Evolutionary conservation across 2,888 invertebrate genomes (phyloP), one percentile per base, ranked within the genome.

Genomic region (Theretra japonica): DNA sequence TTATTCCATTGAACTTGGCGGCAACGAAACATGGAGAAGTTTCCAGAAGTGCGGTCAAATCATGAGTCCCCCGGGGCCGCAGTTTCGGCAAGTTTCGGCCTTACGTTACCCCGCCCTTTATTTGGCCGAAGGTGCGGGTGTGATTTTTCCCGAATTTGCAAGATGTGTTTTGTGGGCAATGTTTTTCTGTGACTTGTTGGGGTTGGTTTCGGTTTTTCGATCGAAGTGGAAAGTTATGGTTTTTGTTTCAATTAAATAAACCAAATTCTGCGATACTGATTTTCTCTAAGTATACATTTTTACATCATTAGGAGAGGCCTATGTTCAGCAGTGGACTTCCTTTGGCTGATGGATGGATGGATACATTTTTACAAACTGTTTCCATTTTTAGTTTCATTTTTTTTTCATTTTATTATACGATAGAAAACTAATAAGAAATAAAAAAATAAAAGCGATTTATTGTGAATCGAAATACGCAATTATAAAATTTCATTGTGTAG

Each of bases 1-100:
- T 85, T 88, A 85, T 85, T 81, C 76, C 74, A 78, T 75, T 75
- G 78, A 82, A 84, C 79, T 80, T 82, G 81, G 76, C 80, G 76
- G 80, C 82, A 83, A 77, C 81, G 80, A 84, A 88, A 87, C 87
- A 86, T 85, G 79, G 77, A 78, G 70, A 75, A 90, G 85, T 88
- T 90, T 83, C 84, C 82, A 82, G 84, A 86, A 88, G 88, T 85
- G 88, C 86, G 92, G 91, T 89, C 91, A 88, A 89, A 88, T 89
- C 87, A 91, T 91, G 81, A 88, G 86, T 82, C 92, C 83, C 89
- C 75, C 73, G 89, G 88, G 92, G 86, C 78, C 72, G 75, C 81
- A 86, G 88, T 88, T 90, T 80, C 80, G 74, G 76, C 77, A 87
- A 88, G 82, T 91, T 90, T 84, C 78, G 83, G 81, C 85, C 72